Conservation (phyloP, 2,888 invertebrate genomes). For the Melanophora roralis region DNA sequence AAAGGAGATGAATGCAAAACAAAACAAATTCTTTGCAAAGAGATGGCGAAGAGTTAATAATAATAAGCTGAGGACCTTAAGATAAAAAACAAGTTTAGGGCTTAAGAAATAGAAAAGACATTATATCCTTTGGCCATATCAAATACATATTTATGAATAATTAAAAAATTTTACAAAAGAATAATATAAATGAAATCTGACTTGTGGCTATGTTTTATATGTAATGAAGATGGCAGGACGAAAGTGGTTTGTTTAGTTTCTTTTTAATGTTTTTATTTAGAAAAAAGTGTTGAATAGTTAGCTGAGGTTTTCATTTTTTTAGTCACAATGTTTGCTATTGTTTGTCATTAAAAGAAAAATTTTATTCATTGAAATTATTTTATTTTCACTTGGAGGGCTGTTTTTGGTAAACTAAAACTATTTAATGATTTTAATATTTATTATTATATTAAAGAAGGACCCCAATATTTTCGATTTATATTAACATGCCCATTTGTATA, state of each 20-base stretch:
- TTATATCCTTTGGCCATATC: slow-evolving; percentile 62
- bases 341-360: slow-evolving; percentile 21
- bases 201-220: too few species aligned
- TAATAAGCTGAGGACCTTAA: slow-evolving; percentile 56
- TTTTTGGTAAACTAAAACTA: not conserved
- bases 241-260: slow-evolving; percentile 21
- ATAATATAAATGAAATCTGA: not conserved
- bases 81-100: slow-evolving; percentile 14
- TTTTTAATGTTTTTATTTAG: not conserved
- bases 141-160: slow-evolving; percentile 62
- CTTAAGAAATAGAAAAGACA: slow-evolving; percentile 37
- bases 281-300: slow-evolving; percentile 50
- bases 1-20: not conserved
- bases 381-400: not conserved
- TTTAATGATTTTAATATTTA: too few species aligned
- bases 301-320: slow-evolving; percentile 54
- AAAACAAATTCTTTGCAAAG: not conserved
- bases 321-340: slow-evolving; percentile 48
- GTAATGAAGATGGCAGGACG: slow-evolving; percentile 4
- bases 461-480: too few species aligned
- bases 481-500: too few species aligned
- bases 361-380: slow-evolving; percentile 43
- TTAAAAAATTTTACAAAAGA: slow-evolving; percentile 30
- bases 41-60: slow-evolving; percentile 62
- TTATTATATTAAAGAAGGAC: too few species aligned